Percentiles rank a stretch among this genome's conserved stretches.
phyloP scores from a whole-genome alignment of 2,888 invertebrate species.

The Macrosiphum euphorbiae region DNA sequence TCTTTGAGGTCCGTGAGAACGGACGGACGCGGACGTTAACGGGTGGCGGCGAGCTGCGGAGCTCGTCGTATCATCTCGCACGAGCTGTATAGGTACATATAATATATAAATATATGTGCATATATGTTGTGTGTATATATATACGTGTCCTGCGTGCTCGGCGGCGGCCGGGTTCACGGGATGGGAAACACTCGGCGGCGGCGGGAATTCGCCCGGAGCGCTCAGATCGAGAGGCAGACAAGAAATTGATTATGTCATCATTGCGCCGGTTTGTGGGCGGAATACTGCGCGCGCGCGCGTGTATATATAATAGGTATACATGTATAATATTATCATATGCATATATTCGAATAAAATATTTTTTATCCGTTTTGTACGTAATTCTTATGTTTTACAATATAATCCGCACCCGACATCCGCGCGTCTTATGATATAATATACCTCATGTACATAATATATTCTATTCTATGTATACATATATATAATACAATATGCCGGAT shows the following conservation, averaged over 20 bases:
- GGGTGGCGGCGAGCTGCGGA: background rate
- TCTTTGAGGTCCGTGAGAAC: constrained; percentile 61
- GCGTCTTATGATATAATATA: background rate
- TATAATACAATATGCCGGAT: background rate
- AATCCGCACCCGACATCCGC: background rate
- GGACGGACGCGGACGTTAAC: constrained; percentile 15
- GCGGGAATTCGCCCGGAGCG: constrained; percentile 64
- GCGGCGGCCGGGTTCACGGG: background rate
- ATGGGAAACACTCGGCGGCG: constrained; percentile 38
- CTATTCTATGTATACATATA: too few relatives aligned
- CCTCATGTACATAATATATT: background rate
- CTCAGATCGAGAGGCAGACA: constrained; percentile 55
- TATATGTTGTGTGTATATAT: background rate
- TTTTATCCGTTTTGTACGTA: background rate
- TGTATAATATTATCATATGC: background rate
- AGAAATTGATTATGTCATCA: constrained; percentile 65
- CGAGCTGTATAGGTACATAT: background rate
- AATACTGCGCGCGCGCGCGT: constrained; percentile 12
- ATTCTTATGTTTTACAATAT: background rate
- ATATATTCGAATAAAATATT: background rate
- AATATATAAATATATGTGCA: background rate
- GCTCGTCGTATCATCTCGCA: constrained; percentile 2
- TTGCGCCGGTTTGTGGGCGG: constrained; percentile 61
- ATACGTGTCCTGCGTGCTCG: background rate
- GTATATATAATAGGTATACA: background rate